Evolutionary conservation across 2,797 vertebrate species (phyloP).

Genomic region (Perdix hodgsoniae): DNA sequence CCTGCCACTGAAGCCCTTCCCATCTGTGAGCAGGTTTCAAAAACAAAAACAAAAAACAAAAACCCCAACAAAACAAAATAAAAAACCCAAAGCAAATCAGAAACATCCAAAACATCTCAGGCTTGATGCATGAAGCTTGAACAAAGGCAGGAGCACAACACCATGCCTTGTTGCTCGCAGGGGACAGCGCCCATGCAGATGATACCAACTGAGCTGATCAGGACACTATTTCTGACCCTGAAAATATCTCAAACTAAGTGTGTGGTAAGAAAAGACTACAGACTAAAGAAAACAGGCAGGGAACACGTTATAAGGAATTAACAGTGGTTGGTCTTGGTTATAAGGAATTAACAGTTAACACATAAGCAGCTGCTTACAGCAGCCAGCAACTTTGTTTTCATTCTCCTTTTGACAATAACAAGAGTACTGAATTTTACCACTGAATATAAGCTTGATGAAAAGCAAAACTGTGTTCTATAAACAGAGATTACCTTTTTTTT

Average conservation of each 20-base stretch:
- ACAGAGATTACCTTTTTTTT: not conserved
- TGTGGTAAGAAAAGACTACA: not conserved
- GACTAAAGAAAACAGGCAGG: not conserved
- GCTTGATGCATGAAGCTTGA: not conserved
- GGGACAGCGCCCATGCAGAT: fast-evolving
- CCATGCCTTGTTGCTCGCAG: not conserved
- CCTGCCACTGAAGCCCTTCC: not conserved
- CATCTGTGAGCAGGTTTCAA: not conserved
- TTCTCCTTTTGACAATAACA: not conserved
- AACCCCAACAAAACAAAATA: not conserved
- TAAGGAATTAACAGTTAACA: not conserved
- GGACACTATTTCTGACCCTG: not conserved
- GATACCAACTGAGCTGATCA: not conserved
- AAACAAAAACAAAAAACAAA: not conserved
- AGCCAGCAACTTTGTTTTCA: not conserved
- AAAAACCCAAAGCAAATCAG: not conserved
- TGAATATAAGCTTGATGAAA: not conserved
- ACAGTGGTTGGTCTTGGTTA: not conserved
- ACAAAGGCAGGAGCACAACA: fast-evolving
- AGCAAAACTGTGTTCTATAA: not conserved
- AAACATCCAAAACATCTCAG: not conserved
- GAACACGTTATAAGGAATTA: not conserved
- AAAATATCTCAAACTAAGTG: not conserved
- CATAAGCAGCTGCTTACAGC: not conserved
- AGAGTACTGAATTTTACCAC: not conserved